Evolutionary conservation across 2,888 invertebrate species (phyloP), one percentile per base, ranked within the genome.

Genomic region (Mesochorus sp.): DNA sequence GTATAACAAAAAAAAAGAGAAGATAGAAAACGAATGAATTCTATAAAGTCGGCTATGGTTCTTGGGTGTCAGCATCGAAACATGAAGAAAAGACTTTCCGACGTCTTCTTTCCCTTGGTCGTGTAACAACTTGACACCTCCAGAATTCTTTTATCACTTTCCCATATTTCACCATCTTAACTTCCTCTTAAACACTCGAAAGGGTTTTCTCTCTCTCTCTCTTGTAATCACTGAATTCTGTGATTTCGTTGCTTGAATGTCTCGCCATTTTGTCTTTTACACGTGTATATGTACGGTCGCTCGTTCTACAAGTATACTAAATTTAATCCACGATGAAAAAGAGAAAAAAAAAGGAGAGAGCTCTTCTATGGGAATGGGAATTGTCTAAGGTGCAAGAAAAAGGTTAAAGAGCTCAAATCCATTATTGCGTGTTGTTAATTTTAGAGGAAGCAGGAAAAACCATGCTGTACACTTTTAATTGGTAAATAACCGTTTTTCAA

Each of bases 91-190:
- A 49, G 70, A 66, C 66, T 76, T 72, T 67, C 47, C 44, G 21
- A 17, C 31, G 12, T 51, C 49, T n/a, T n/a, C n/a, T 24, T 2
- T 37, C 5, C 21, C 28, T 34, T n/a, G 8, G 8, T 37, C 34
- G 37, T 64, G 37, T 1, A 49, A 55, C 24, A 47, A 10, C 47
- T 10, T 31, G n/a, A 31, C 2, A 21, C n/a, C 37, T 12, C 44
- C 17, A 34, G 31, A 51, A 26, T 10, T 37, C 26, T 21, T 47
- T 24, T 53, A 49, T 71, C 28, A 64, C 64, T 70, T 49, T 47
- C 26, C 31, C 10, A 67, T 53, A 37, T 61, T 72, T 76, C 51
- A 28, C 66, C 61, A 72, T 77, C 68, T 68, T 77, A 72, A 77
- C 55, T 61, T 72, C n/a, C 72, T 53, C 71, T 55, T 71, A 53